phyloP scores from a whole-genome alignment of 1,140 invertebrate species.

The Chelonus insularis region DNA sequence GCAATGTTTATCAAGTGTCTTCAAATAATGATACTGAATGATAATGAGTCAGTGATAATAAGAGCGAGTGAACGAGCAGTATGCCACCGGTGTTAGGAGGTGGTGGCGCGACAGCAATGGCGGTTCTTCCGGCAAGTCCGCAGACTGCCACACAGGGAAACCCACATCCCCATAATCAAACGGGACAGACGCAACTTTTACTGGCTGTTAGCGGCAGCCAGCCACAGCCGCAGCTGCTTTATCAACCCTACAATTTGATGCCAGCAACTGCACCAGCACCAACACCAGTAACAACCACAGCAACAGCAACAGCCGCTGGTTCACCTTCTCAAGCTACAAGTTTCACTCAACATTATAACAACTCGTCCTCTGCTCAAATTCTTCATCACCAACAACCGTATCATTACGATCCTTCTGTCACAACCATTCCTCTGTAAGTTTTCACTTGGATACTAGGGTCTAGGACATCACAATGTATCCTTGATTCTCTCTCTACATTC shows the following conservation, averaged over 20 bases:
- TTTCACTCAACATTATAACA: background rate
- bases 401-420: too few relatives aligned
- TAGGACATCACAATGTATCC: too few relatives aligned
- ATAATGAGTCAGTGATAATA: background rate
- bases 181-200: slow-evolving; percentile 46
- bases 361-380: too few relatives aligned
- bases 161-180: slow-evolving; percentile 44
- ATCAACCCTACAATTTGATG: slow-evolving; percentile 55
- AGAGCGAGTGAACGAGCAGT: slow-evolving; percentile 23
- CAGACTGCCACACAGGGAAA: slow-evolving; percentile 57
- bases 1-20: background rate
- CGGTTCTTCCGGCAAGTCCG: slow-evolving; percentile 60
- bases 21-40: slow-evolving; percentile 10
- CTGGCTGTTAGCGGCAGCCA: slow-evolving; percentile 39
- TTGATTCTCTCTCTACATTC: too few relatives aligned
- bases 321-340: slow-evolving; percentile 3
- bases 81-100: slow-evolving; percentile 60
- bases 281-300: slow-evolving; percentile 26
- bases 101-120: slow-evolving; percentile 56
- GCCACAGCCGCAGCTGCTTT: slow-evolving; percentile 47
- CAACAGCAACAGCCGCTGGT: slow-evolving; percentile 31
- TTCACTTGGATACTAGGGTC: too few relatives aligned
- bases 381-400: too few relatives aligned
- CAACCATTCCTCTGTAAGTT: too few relatives aligned
- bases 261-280: slow-evolving; percentile 39